Conservation (phyloP, 2,888 invertebrate genomes). For the Acheta domesticus region DNA sequence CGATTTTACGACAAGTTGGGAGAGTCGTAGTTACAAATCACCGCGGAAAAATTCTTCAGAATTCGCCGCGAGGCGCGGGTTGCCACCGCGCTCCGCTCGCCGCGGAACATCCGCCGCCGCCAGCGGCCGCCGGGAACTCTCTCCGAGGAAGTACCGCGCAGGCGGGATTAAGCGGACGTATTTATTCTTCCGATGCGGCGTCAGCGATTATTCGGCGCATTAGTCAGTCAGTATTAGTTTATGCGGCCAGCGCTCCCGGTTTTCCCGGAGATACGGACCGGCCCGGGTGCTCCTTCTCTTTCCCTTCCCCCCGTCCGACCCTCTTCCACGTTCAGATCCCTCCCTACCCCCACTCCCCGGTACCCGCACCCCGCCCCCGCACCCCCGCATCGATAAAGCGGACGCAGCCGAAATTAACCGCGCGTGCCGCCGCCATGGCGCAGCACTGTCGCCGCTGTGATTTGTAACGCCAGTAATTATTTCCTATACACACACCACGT, state of each 20-base stretch:
- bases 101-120: too few species aligned
- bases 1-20: too few species aligned
- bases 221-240: neutral
- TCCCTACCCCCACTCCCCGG: neutral
- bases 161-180: neutral
- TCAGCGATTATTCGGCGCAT: slow-evolving; percentile 18
- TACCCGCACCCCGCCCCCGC: neutral
- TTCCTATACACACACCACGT: too few species aligned
- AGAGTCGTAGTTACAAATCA: too few species aligned
- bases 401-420: slow-evolving; percentile 1
- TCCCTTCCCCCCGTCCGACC: neutral
- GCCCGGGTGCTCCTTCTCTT: neutral
- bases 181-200: neutral
- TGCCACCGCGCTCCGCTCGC: too few species aligned
- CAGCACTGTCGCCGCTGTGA: slow-evolving; percentile 9
- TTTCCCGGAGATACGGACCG: neutral
- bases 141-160: neutral
- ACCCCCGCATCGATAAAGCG: neutral
- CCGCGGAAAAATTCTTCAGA: too few species aligned
- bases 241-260: neutral
- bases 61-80: too few species aligned
- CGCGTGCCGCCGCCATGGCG: neutral
- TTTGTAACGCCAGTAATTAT: slow-evolving; percentile 7
- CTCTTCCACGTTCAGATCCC: too few species aligned
- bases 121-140: too few species aligned